Percentiles rank a stretch among this genome's conserved stretches.
phyloP scores from a whole-genome alignment of 2,797 vertebrate genomes.

The Danio tinwini region DNA sequence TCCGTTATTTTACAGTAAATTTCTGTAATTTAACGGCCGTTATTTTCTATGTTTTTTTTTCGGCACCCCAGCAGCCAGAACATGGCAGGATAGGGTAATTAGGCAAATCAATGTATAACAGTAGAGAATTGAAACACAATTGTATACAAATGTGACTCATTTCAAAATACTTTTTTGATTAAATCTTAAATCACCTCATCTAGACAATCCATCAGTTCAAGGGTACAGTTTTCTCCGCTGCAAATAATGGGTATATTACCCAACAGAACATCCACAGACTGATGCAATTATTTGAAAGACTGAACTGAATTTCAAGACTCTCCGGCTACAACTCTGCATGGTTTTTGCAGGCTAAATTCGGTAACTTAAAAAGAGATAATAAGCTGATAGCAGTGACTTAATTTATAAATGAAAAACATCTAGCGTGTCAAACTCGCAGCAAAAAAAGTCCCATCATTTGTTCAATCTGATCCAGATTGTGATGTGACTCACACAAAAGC shows the following conservation, averaged over 20 bases:
- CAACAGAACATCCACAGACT: slow-evolving; percentile 10
- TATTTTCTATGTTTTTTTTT: no score
- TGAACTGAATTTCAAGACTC: slow-evolving; percentile 24
- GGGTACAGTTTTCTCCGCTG: not conserved
- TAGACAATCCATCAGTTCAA: not conserved
- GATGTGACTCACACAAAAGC: not conserved
- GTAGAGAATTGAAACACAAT: no score
- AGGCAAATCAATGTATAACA: no score
- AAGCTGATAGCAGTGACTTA: not conserved
- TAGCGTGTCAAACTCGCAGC: not conserved
- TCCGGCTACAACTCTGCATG: not conserved
- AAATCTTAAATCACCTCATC: no score
- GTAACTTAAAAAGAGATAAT: not conserved
- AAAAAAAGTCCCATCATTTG: slow-evolving; percentile 1
- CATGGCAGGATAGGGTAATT: no score
- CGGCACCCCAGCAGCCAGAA: no score
- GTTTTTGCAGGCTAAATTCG: not conserved
- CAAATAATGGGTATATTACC: not conserved
- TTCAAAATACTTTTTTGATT: no score
- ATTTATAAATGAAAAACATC: slow-evolving; percentile 10
- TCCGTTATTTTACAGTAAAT: no score
- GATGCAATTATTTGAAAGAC: slow-evolving; percentile 24
- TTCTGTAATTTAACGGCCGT: no score
- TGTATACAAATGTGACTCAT: no score
- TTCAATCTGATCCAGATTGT: not conserved